Base-by-base conservation (phyloP, 2,888 invertebrate species). In the Papilio demoleus region DNA sequence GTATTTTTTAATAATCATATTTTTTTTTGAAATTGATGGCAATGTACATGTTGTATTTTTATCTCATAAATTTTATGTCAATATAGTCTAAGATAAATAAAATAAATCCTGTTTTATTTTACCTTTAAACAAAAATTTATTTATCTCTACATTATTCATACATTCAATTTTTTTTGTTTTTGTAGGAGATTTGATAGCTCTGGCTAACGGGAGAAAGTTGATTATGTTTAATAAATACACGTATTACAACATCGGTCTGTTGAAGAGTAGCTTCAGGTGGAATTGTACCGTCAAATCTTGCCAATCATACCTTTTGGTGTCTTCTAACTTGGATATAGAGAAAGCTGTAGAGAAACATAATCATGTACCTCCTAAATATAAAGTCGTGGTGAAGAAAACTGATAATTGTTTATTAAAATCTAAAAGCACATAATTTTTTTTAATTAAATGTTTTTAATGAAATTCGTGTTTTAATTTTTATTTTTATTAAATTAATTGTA, bases 131-230 rank as follows among this genome's bases (percentile, higher is more conserved):
- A 4, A 4, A 31, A 4, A 31, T 9, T 47, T 4, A 47, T 47
- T 12, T 12, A 12, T 19, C 1, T 11, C 22, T 4, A 22, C 2
- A 22, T 4, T 3, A 11, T 47, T 4, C 11, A 22, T 47, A 0
- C 22, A 47, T 22, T 47, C 19, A 11, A 22, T 45, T 11, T 22
- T 47, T 47, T 71, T 74, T 40, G n/a, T n/a, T n/a, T n/a, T n/a
- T n/a, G n/a, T 31, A 68, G 73, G 65, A 19, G 70, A 69, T 67
- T 67, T 73, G 22, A 71, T 73, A 45, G 64, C 67, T 19, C 36
- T 72, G 38, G 65, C 61, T 14, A 73, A 70, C 56, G 76, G 75
- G 14, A 77, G 73, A 63, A 80, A 79, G 62, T 53, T 76, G 14
- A 78, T 80, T 12, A 72, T 64, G 65, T 75, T 69, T 24, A 68